These are phyloP conservation scores for Drosophila flavopinicola DNA, from an alignment of 2,888 invertebrate species.

Conservation along the genomic window DNA sequence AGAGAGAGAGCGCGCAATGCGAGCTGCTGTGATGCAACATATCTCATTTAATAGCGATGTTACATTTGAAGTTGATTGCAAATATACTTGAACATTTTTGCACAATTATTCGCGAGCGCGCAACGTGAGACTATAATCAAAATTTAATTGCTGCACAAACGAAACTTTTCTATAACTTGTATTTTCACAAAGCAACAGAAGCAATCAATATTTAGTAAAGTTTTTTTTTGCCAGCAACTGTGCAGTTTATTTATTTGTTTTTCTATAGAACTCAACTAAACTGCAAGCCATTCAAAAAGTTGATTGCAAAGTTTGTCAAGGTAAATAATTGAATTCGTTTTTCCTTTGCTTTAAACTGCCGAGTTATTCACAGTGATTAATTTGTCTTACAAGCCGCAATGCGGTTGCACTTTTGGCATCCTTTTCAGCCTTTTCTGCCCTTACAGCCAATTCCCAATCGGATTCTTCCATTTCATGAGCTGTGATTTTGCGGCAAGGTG, in stretches of 20 bases:
- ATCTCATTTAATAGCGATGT: neutral
- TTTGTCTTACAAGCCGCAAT: constrained; percentile 28
- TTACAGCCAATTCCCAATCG: neutral
- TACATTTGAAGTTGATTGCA: constrained; percentile 7
- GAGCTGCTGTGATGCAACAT: neutral
- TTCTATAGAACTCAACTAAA: neutral
- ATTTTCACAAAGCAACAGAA: constrained; percentile 7
- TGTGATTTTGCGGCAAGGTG: constrained; percentile 42
- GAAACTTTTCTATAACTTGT: constrained; percentile 20
- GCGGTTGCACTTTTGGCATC: constrained; percentile 33
- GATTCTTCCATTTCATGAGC: constrained; percentile 42
- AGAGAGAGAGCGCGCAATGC: neutral
- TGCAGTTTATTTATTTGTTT: constrained; percentile 6
- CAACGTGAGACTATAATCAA: constrained; percentile 5
- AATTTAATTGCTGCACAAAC: constrained; percentile 26
- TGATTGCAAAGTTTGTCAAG: constrained; percentile 14
- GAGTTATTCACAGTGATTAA: constrained; percentile 35
- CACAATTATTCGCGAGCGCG: neutral
- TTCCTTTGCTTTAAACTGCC: neutral
- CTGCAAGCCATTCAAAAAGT: constrained; percentile 1
- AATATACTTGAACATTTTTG: constrained; percentile 2
- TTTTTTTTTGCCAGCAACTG: constrained; percentile 16
- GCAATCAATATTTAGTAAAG: constrained; percentile 35
- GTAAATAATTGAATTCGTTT: constrained; percentile 5
- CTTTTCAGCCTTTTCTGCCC: constrained; percentile 4